Evolutionary conservation across 1,140 invertebrate genomes (phyloP).

Genomic region (Dinothrombium tinctorium): DNA sequence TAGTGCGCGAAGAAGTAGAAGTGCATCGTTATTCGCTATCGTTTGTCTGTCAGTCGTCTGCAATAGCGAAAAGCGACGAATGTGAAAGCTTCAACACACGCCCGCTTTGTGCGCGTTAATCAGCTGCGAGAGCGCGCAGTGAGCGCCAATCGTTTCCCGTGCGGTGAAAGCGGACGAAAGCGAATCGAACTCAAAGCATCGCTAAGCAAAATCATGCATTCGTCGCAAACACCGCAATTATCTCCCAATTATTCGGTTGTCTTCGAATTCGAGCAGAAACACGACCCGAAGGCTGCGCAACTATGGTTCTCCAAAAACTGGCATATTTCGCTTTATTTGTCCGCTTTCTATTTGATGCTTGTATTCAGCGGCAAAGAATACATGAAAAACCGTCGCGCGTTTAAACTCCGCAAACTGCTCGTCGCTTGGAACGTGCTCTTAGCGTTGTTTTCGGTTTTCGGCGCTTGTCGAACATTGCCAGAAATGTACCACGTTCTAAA

Average conservation of each 20-base stretch:
- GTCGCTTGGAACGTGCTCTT: background rate
- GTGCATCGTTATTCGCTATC: too few species aligned
- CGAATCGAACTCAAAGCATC: too few species aligned
- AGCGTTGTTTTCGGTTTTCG: conserved; percentile 1
- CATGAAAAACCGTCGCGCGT: conserved; percentile 55
- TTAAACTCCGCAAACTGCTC: background rate
- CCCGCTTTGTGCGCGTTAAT: too few species aligned
- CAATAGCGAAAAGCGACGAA: too few species aligned
- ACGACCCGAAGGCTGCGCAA: background rate
- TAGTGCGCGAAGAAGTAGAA: too few species aligned
- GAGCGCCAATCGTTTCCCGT: too few species aligned
- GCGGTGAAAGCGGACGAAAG: too few species aligned
- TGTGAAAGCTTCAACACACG: too few species aligned
- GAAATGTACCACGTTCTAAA: conserved; percentile 50
- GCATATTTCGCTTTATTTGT: conserved; percentile 6
- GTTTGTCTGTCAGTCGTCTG: too few species aligned
- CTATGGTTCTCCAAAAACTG: conserved; percentile 10
- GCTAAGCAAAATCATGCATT: too few species aligned
- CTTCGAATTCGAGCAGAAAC: conserved; percentile 20
- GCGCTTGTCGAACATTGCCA: conserved; percentile 21
- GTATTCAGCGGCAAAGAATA: conserved; percentile 52
- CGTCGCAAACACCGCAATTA: too few species aligned
- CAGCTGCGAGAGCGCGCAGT: too few species aligned
- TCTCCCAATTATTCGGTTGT: conserved; percentile 14
- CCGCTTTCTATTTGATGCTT: conserved; percentile 19